phyloP scores from a whole-genome alignment of 1,140 invertebrate species.

The Trichonephila clavipes region DNA sequence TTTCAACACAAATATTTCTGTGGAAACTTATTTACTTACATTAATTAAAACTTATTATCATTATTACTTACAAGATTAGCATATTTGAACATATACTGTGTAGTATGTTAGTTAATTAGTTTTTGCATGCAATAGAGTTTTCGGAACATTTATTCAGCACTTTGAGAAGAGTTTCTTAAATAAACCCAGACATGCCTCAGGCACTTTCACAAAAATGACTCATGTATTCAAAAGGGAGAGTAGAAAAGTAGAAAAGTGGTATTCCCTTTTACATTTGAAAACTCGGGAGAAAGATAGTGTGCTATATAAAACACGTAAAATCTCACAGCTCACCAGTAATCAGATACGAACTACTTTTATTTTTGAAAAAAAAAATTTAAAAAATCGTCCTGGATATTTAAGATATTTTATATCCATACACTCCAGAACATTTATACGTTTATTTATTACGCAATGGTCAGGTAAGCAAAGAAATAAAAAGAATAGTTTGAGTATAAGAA shows the following conservation, averaged over 20 bases:
- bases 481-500: neutral
- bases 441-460: constrained; percentile 3
- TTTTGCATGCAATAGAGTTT: no score
- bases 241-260: neutral
- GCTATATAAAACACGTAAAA: neutral
- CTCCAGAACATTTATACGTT: neutral
- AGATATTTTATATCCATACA: constrained; percentile 1
- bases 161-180: neutral
- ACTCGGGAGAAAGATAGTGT: neutral
- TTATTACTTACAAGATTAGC: no score
- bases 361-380: neutral
- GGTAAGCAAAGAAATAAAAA: neutral
- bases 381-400: constrained; percentile 25
- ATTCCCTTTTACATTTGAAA: neutral
- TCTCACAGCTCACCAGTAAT: neutral
- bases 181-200: neutral
- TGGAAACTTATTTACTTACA: no score
- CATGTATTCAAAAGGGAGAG: neutral
- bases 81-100: no score
- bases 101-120: no score
- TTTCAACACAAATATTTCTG: no score
- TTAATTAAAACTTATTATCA: no score
- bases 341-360: neutral
- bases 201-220: neutral
- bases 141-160: no score